A percentile compares a stretch with the other conserved stretches of the same genome.
phyloP scores from a whole-genome alignment of 2,113 vertebrate species.

The Peucedramus taeniatus region DNA sequence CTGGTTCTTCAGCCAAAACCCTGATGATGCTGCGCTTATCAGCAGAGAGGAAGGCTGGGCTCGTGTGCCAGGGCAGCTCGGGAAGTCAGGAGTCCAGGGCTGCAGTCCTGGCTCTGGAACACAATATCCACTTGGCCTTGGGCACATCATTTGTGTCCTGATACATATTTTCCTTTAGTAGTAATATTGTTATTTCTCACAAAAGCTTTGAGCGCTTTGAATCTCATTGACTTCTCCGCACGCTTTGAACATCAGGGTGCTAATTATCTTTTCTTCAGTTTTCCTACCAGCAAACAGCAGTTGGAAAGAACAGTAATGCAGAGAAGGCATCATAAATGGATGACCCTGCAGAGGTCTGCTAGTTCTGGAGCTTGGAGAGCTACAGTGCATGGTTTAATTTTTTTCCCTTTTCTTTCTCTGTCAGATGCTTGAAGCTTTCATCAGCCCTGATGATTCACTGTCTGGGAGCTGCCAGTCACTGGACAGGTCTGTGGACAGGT shows the following conservation, averaged over 20 bases:
- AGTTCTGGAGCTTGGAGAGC: not conserved
- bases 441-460: conserved; percentile 81
- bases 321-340: not conserved
- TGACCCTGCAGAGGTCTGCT: not conserved
- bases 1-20: not conserved
- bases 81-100: not conserved
- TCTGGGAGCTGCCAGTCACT: conserved; percentile 87
- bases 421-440: conserved; percentile 86
- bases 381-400: not conserved
- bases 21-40: not conserved
- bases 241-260: not conserved
- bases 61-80: not conserved
- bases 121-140: not conserved
- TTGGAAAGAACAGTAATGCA: not conserved
- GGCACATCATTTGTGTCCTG: not conserved
- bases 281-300: not conserved
- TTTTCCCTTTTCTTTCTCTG: not conserved
- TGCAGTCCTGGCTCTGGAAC: not conserved
- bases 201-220: not conserved
- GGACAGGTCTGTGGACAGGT: conserved; percentile 86
- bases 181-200: not conserved
- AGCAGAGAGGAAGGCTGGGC: not conserved
- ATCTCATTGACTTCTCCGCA: not conserved
- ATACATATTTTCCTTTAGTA: not conserved
- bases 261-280: not conserved